phyloP scores from a whole-genome alignment of 2,113 vertebrate species.

The Anarhynchus alexandrinus region DNA sequence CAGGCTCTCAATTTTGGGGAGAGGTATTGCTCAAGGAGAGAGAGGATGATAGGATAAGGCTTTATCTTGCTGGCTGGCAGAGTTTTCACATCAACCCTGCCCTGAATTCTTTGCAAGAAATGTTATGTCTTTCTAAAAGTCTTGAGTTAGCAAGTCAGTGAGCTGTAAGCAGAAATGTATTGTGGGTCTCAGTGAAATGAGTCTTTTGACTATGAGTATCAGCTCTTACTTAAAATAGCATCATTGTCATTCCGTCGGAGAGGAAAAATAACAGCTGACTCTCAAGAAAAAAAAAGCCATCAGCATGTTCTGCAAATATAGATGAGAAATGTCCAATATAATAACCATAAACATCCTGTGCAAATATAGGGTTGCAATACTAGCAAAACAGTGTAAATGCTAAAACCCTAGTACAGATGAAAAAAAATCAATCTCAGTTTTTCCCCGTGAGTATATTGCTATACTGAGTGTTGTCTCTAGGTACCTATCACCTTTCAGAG shows the following conservation, averaged over 20 bases:
- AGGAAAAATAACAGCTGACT: conserved; percentile 33
- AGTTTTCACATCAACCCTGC: background rate
- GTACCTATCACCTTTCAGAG: conserved; percentile 2
- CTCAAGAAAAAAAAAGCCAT: conserved; percentile 3
- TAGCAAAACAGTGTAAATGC: background rate
- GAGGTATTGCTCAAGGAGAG: background rate
- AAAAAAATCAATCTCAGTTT: conserved; percentile 30
- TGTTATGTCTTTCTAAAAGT: background rate
- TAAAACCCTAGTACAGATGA: background rate
- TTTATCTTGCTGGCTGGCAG: background rate
- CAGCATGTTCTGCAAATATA: conserved; percentile 38
- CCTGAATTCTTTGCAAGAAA: background rate
- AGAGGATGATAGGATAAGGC: background rate
- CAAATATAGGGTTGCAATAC: background rate
- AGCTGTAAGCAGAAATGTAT: background rate
- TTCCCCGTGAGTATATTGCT: background rate
- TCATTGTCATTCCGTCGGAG: background rate
- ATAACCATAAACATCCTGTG: conserved; percentile 21
- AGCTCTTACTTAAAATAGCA: conserved; percentile 37
- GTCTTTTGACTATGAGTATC: background rate
- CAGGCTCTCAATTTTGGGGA: background rate
- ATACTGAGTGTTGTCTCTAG: background rate
- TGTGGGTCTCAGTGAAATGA: background rate
- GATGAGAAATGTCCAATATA: conserved; percentile 47
- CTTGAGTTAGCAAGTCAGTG: background rate